Conservation (phyloP, 1,140 invertebrate species). For the Ips typographus region DNA sequence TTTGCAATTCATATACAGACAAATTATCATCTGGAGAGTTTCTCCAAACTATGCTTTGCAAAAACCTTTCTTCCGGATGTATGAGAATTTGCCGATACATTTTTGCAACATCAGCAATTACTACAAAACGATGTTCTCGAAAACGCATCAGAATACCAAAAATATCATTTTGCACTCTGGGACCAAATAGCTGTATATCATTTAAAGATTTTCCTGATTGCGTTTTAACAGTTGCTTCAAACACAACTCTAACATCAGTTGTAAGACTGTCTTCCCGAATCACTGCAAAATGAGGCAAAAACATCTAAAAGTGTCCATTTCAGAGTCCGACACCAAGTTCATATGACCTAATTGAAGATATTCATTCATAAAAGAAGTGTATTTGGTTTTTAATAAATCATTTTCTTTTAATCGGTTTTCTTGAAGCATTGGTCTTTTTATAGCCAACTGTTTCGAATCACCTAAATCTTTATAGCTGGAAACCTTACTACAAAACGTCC, state of each 20-base stretch:
- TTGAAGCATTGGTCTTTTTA: too few relatives aligned
- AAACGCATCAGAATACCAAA: constrained; percentile 44
- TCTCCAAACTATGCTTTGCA: constrained; percentile 26
- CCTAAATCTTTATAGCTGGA: too few relatives aligned
- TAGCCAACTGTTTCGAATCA: too few relatives aligned
- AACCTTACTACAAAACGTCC: too few relatives aligned
- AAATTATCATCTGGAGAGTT: constrained; percentile 30
- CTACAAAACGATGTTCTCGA: constrained; percentile 42
- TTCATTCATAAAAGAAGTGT: too few relatives aligned
- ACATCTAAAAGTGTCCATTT: constrained; percentile 23
- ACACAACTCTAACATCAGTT: too few relatives aligned
- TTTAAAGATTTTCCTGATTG: too few relatives aligned
- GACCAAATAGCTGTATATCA: constrained; percentile 44
- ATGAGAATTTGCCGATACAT: constrained; percentile 48
- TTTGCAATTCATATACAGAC: constrained; percentile 35
- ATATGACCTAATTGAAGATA: too few relatives aligned
- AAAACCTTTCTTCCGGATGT: constrained; percentile 34
- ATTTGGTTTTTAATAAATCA: too few relatives aligned
- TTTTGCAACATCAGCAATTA: constrained; percentile 46
- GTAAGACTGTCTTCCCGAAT: constrained; percentile 34
- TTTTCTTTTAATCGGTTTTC: too few relatives aligned
- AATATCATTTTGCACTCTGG: constrained; percentile 50
- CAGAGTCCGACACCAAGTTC: background rate
- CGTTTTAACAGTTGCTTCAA: too few relatives aligned
- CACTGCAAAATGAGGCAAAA: constrained; percentile 47